These are phyloP conservation scores for Procavia capensis DNA, from an alignment of 2,113 vertebrate genomes.

Conservation along the genomic window DNA sequence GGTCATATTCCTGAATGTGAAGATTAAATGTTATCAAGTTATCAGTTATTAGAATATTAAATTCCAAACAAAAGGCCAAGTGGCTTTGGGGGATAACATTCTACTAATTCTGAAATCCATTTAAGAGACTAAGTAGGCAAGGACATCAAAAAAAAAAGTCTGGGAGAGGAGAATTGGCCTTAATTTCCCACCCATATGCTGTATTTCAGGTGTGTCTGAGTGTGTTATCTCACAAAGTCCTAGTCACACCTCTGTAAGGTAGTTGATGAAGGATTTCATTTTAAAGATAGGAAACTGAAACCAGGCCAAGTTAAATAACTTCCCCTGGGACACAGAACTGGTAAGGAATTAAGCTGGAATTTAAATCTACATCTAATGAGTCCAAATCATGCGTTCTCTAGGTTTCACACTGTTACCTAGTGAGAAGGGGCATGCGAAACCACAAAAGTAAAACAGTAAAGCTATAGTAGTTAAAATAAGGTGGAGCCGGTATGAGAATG, in stretches of 20 bases:
- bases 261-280: background rate
- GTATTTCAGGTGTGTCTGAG: background rate
- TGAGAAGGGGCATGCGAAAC: background rate
- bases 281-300: conserved; percentile 16
- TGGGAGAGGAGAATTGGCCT: background rate
- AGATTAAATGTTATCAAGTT: background rate
- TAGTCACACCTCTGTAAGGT: background rate
- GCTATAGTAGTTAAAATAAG: background rate
- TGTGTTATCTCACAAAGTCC: background rate
- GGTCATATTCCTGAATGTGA: background rate
- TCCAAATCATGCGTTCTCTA: background rate
- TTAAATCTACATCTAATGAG: background rate
- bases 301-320: background rate
- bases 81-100: background rate
- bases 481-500: background rate
- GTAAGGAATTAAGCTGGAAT: background rate
- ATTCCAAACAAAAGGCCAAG: conserved; percentile 10
- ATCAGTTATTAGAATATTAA: background rate
- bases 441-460: background rate
- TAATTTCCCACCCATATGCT: background rate
- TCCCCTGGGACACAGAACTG: background rate
- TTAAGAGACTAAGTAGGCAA: background rate
- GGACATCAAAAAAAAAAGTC: background rate
- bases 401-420: background rate
- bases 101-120: background rate